Base-by-base conservation (phyloP, 2,113 vertebrate species). In the Ophthalmolycus amberensis region DNA sequence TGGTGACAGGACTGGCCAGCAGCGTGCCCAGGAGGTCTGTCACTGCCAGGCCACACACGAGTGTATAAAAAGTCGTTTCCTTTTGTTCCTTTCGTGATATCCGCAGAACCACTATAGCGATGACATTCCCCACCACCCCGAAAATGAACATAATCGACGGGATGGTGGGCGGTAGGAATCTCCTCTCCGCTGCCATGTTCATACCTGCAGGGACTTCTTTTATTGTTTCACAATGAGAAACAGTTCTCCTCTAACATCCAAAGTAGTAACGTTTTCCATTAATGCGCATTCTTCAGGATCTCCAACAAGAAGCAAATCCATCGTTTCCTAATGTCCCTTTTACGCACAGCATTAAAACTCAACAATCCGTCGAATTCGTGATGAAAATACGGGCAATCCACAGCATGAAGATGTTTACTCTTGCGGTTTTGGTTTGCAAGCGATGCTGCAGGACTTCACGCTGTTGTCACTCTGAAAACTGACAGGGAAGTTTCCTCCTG, bases 1-100 rank as follows among this genome's bases (percentile, higher is more conserved):
- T 97, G 79, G 98, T 99, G 86, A 99, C 97, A 0, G 98, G 98
- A 85, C 98, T 99, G 69, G 95, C 97, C 88, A 99, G 94, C 85
- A 97, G 91, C n/a, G 98, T 99, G 74, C 98, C 98, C 92, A 99
- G 87, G 9, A 99, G 96, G 92, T 99, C 98, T 0, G 98, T 99
- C 74, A 99, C 95, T 0, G 98, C 97, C 88, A 99, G 93, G 1
- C 98, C 98, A 10, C 97, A 99, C 10, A 99, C 97, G 46, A 99
- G 85, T 0, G 97, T 98, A 93, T 99, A 99, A 91, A 99, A 99
- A 8, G 97, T 99, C 1, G 96, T 98, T 93, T 99, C 98, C 84
- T 99, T 99, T 86, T 98, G 96, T 86, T 99, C 97, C 87, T 97
- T 98, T 42, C 97, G 83, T 2, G 98, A 97, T 67, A 98, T 97